A percentile compares a stretch with the other conserved stretches of the same genome.
These are phyloP conservation scores for Caenorhabditis sp. DNA, from an alignment of 2,888 invertebrate species.

Conservation along the genomic window DNA sequence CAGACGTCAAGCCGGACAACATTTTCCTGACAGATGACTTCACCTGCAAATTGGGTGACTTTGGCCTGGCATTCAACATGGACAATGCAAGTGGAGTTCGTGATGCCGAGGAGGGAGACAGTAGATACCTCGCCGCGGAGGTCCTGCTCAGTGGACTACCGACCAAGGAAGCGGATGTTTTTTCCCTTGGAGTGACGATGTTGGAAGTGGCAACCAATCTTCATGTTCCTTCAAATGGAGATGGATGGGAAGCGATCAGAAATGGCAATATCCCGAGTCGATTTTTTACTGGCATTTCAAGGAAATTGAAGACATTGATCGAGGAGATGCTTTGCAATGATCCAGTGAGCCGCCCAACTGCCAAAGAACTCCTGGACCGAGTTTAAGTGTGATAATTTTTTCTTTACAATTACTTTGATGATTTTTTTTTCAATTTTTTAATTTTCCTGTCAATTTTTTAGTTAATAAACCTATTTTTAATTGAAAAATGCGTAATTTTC, in stretches of 20 bases:
- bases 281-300: constrained; percentile 70
- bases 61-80: constrained; percentile 83
- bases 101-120: constrained; percentile 87
- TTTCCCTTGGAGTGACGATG: constrained; percentile 84
- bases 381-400: too few species aligned
- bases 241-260: constrained; percentile 88
- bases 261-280: constrained; percentile 86
- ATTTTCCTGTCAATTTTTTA: too few species aligned
- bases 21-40: constrained; percentile 87
- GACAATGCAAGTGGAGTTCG: constrained; percentile 84
- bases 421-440: too few species aligned
- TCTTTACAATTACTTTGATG: too few species aligned
- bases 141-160: constrained; percentile 87
- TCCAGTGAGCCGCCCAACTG: too few species aligned
- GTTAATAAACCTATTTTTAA: too few species aligned
- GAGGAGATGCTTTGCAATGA: too few species aligned
- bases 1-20: constrained; percentile 90
- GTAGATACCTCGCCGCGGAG: constrained; percentile 89
- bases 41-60: constrained; percentile 82
- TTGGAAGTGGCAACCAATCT: constrained; percentile 87
- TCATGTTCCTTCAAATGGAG: constrained; percentile 88
- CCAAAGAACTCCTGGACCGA: too few species aligned
- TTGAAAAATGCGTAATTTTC: too few species aligned
- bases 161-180: constrained; percentile 88
- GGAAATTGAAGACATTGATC: constrained; percentile 24